Evolutionary conservation across 2,797 vertebrate species (phyloP).

Genomic region (Pseudochromis fuscus): DNA sequence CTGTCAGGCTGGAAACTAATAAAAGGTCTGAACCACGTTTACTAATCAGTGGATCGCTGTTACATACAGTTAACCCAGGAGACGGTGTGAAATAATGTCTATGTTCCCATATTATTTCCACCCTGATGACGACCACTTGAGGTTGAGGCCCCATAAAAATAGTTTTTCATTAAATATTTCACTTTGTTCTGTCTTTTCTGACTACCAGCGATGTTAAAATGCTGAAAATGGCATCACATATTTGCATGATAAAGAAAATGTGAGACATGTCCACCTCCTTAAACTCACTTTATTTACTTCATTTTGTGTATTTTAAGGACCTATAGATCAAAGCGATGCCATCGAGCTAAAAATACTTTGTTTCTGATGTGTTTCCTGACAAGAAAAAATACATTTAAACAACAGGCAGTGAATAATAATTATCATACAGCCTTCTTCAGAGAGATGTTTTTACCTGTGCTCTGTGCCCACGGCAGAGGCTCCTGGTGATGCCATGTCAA

Average conservation of each 20-base stretch:
- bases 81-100: no score
- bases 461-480: conserved; percentile 99
- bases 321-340: not conserved
- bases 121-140: not conserved
- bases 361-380: not conserved
- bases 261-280: no score
- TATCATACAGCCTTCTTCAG: not conserved
- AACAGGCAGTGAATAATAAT: not conserved
- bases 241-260: not conserved
- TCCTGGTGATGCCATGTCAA: conserved; percentile 99
- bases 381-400: not conserved
- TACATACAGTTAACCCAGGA: no score
- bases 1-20: no score
- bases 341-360: not conserved
- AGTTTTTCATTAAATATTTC: no score
- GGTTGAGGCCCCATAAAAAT: no score
- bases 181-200: not conserved
- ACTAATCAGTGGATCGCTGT: no score
- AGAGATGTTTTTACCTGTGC: conserved; percentile 89
- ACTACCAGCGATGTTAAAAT: not conserved
- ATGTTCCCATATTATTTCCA: conserved; percentile 1
- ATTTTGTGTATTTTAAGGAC: not conserved
- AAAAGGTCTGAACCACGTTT: no score
- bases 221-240: not conserved
- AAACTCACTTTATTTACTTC: not conserved